These are phyloP conservation scores for Caenorhabditis zanzibari DNA, from an alignment of 2,888 invertebrate species.

Conservation along the genomic window DNA sequence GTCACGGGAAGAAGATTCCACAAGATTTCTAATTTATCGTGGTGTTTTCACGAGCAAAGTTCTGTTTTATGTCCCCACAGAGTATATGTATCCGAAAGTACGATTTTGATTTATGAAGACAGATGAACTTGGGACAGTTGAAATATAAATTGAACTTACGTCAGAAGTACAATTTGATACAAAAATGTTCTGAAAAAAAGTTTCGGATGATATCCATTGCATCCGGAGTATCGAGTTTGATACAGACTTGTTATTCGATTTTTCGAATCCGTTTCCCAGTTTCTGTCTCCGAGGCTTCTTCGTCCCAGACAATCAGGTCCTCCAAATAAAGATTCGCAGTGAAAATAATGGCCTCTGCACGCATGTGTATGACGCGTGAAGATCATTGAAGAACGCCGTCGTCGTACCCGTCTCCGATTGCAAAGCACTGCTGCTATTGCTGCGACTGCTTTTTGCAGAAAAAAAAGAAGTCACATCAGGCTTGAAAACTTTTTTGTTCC, in stretches of 20 bases:
- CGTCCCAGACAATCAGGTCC: constrained; percentile 6
- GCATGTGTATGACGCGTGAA: constrained; percentile 63
- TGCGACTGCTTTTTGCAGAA: constrained; percentile 36
- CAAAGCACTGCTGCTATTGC: constrained; percentile 24
- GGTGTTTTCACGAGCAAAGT: constrained; percentile 20
- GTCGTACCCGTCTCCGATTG: constrained; percentile 33
- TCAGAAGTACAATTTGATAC: no score
- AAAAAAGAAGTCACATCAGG: constrained; percentile 17
- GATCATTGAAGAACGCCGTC: constrained; percentile 59
- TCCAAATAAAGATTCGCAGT: constrained; percentile 2
- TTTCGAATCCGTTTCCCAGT: constrained; percentile 1
- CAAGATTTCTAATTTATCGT: constrained; percentile 7
- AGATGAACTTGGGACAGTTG: not conserved
- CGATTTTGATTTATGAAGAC: not conserved
- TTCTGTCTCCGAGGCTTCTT: not conserved
- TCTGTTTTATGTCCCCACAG: not conserved
- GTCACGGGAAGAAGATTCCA: constrained; percentile 26
- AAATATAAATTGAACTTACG: no score
- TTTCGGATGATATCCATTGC: no score
- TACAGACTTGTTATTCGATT: not conserved
- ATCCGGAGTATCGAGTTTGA: no score
- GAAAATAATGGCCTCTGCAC: constrained; percentile 21
- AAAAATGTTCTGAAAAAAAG: no score
- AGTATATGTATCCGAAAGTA: not conserved
- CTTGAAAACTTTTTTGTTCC: constrained; percentile 30